Percentiles rank a stretch among this genome's conserved stretches.
Evolutionary conservation across 2,113 vertebrate species (phyloP).

Genomic region (Lichenostomus cassidix): DNA sequence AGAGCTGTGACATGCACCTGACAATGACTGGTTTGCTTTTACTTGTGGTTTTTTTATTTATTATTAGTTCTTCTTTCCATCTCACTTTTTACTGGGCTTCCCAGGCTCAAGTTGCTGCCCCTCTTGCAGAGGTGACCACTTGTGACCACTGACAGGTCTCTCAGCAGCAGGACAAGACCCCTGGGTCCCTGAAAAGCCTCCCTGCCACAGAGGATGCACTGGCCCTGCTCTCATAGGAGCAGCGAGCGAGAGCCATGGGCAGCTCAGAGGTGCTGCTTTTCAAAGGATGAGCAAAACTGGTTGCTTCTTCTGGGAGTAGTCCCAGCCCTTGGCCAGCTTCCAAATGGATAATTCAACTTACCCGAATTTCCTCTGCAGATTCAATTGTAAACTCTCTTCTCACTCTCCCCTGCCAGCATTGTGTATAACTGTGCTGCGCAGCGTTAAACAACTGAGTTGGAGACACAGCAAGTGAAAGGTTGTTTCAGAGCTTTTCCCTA

Average conservation of each 20-base stretch:
- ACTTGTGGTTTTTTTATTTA: background rate
- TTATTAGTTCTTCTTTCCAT: background rate
- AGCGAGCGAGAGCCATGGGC: accelerated
- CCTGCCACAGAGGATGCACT: background rate
- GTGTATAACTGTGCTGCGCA: background rate
- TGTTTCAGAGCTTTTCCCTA: background rate
- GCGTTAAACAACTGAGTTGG: background rate
- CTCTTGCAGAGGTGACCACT: background rate
- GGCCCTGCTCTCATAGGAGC: background rate
- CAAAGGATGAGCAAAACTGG: background rate
- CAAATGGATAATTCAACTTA: constrained; percentile 51
- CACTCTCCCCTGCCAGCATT: background rate
- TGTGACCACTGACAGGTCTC: background rate
- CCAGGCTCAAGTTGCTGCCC: background rate
- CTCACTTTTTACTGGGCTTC: background rate
- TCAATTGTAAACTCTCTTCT: constrained; percentile 36
- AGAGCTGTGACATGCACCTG: background rate
- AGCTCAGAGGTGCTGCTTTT: background rate
- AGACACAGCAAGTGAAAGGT: background rate
- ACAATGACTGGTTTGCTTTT: background rate
- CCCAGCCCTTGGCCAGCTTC: constrained; percentile 25
- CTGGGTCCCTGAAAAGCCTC: background rate
- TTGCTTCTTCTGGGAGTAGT: background rate
- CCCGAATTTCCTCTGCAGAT: constrained; percentile 50
- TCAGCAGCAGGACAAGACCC: background rate